phyloP scores from a whole-genome alignment of 2,888 invertebrate genomes.

The Mesopsocus fuscifrons region DNA sequence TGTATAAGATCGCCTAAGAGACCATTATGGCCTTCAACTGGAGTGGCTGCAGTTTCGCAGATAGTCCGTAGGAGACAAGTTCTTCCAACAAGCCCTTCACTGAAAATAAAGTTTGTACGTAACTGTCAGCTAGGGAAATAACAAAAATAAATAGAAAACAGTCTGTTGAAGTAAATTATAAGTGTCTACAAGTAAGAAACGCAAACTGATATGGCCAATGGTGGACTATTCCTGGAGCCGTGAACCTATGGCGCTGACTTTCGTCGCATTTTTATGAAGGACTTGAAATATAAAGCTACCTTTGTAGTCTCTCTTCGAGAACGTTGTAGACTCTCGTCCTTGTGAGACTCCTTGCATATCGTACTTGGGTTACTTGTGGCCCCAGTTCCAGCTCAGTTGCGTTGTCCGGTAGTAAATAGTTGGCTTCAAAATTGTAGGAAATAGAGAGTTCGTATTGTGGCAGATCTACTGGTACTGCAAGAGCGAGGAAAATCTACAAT shows the following conservation, averaged over 20 bases:
- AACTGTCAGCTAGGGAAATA: too few relatives aligned
- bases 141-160: too few relatives aligned
- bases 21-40: slow-evolving; percentile 24
- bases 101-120: too few relatives aligned
- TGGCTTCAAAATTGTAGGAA: slow-evolving; percentile 21
- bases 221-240: too few relatives aligned
- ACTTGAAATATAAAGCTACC: too few relatives aligned
- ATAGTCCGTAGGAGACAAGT: slow-evolving; percentile 43
- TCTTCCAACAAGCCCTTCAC: slow-evolving; percentile 43
- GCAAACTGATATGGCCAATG: too few relatives aligned
- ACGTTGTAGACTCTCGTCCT: slow-evolving; percentile 3
- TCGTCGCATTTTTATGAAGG: too few relatives aligned
- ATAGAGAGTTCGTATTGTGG: slow-evolving; percentile 19
- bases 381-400: slow-evolving; percentile 17
- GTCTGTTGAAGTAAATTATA: too few relatives aligned
- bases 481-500: slow-evolving; percentile 19
- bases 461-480: slow-evolving; percentile 19
- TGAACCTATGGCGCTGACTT: too few relatives aligned
- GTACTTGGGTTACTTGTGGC: not conserved
- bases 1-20: slow-evolving; percentile 23
- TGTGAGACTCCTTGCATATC: slow-evolving; percentile 5
- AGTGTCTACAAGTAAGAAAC: too few relatives aligned
- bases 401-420: slow-evolving; percentile 20
- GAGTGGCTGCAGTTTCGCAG: slow-evolving; percentile 43
- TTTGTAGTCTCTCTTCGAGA: not conserved